A percentile compares a stretch with the other conserved stretches of the same genome.
Conservation (phyloP, 2,797 vertebrate species). For the Pachyuromys duprasi region DNA sequence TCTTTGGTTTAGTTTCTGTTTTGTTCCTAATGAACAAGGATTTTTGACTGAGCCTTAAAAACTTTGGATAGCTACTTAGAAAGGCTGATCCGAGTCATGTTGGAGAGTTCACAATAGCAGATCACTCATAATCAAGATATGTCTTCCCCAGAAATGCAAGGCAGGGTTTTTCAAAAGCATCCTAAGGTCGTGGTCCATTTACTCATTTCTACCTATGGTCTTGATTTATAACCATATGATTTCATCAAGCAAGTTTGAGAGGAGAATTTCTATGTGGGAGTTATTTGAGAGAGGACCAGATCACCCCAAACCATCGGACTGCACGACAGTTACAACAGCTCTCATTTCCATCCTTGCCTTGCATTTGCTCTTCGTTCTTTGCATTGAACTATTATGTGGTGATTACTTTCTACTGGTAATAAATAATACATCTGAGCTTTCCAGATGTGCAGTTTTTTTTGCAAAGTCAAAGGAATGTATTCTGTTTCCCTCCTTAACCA, state of each 20-base stretch:
- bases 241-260: slow-evolving; percentile 84
- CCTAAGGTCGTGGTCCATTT: slow-evolving; percentile 72
- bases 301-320: slow-evolving; percentile 83
- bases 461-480: slow-evolving; percentile 22
- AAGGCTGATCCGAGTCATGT: slow-evolving; percentile 43
- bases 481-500: slow-evolving; percentile 72
- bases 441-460: slow-evolving; percentile 61
- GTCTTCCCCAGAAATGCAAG: slow-evolving; percentile 62
- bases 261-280: slow-evolving; percentile 81
- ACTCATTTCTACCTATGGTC: slow-evolving; percentile 84
- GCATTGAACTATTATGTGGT: slow-evolving; percentile 66
- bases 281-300: slow-evolving; percentile 81
- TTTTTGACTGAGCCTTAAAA: slow-evolving; percentile 51
- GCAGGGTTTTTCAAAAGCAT: slow-evolving; percentile 83
- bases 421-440: slow-evolving; percentile 67
- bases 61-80: slow-evolving; percentile 48
- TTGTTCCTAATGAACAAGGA: not conserved
- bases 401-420: slow-evolving; percentile 78
- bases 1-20: slow-evolving; percentile 35
- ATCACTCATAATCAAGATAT: slow-evolving; percentile 77
- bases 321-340: slow-evolving; percentile 80
- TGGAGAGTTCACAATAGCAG: slow-evolving; percentile 78
- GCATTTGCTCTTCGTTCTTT: slow-evolving; percentile 49
- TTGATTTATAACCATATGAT: slow-evolving; percentile 88
- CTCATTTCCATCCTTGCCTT: slow-evolving; percentile 73